These are phyloP conservation scores for Malacoctenus gilli DNA, from an alignment of 2,797 vertebrate species.

Conservation along the genomic window DNA sequence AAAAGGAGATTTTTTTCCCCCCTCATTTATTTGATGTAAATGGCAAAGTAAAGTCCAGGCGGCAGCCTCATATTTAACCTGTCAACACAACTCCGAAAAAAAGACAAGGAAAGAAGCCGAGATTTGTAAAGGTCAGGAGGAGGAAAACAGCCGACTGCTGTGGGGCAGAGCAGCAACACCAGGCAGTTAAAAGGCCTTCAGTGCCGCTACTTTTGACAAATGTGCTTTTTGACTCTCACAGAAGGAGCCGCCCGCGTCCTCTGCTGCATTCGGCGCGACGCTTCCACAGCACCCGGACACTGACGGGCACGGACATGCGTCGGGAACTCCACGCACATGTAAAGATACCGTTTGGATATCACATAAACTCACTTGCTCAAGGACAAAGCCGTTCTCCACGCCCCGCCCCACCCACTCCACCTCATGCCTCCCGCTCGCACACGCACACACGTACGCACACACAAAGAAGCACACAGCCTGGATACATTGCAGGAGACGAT, in stretches of 20 bases:
- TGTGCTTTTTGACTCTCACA: conserved; percentile 52
- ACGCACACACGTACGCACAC: background rate
- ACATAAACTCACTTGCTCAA: conserved; percentile 55
- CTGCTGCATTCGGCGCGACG: background rate
- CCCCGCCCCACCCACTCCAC: conserved; percentile 19
- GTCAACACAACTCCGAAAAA: conserved; percentile 45
- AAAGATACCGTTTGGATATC: conserved; percentile 47
- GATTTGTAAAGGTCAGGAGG: conserved; percentile 74
- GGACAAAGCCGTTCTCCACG: conserved; percentile 50
- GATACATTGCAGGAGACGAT: conserved; percentile 49
- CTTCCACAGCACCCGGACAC: conserved; percentile 12
- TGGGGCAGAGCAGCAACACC: conserved; percentile 38
- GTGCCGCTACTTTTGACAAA: conserved; percentile 57
- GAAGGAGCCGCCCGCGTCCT: conserved; percentile 23
- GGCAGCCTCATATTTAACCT: conserved; percentile 51
- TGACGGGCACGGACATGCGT: conserved; percentile 29
- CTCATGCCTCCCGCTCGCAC: background rate
- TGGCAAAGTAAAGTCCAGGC: conserved; percentile 47
- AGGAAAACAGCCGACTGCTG: conserved; percentile 61
- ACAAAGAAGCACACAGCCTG: conserved; percentile 31
- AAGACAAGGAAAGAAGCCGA: conserved; percentile 26
- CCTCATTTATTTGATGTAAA: conserved; percentile 68
- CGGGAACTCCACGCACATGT: conserved; percentile 27
- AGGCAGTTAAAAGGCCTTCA: conserved; percentile 48
- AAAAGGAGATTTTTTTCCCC: conserved; percentile 17